Evolutionary conservation across 2,113 vertebrate genomes (phyloP), one percentile per base, ranked within the genome.

Genomic region (Notothenia rossii): DNA sequence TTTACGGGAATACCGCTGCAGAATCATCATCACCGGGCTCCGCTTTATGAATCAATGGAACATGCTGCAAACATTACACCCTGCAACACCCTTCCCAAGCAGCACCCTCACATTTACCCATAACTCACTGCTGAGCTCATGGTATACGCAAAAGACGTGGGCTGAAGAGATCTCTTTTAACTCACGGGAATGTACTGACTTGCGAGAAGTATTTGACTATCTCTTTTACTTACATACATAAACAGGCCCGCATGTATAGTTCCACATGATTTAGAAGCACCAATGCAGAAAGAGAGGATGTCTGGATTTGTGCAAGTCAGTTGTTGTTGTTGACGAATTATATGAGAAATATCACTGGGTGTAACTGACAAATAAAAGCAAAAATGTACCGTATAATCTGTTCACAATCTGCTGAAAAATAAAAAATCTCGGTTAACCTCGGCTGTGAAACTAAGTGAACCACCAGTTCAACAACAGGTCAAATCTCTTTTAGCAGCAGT

Each of bases 21-120:
- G 93, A 94, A 86, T 92, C 88, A 92, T 91, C 88, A 91, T 92
- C 93, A 93, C 85, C 92, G 85, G 61, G 13, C 40, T 60, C 83
- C 80, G 91, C 93, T 92, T 93, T 84, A 76, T 87, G 89, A 96
- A 95, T 95, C 94, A 91, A 50, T 54, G 94, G 92, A 91, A 94
- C 92, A 95, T 88, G 88, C 75, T 94, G 74, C 86, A 87, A 92
- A 93, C 94, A 94, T 91, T 83, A 94, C 88, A 88, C 81, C 79
- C 84, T 75, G 74, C 59, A 73, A 82, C 85, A 82, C 78, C 86
- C 79, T 81, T 84, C 87, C 79, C 84, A 87, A 69, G 88, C 83
- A 90, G 88, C 84, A 83, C 82, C 79, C 87, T 80, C 79, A 2
- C 79, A 77, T 87, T 92, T 89, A 81, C 76, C 89, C 82, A 90